phyloP scores from a whole-genome alignment of 1,140 invertebrate species.

The Bombus affinis region DNA sequence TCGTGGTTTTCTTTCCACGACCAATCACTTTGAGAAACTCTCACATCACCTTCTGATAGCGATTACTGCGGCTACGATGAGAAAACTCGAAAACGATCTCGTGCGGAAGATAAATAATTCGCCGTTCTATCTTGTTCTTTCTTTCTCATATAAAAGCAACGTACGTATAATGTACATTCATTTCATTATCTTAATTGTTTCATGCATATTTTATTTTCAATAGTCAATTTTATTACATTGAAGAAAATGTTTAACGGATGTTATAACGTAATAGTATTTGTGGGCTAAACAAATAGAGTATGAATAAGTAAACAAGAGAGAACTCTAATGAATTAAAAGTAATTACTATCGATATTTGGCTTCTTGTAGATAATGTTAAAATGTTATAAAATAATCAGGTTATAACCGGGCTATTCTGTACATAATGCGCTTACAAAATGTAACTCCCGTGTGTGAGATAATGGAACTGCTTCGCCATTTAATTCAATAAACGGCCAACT shows the following conservation, averaged over 20 bases:
- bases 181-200: neutral
- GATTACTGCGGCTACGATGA: neutral
- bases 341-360: neutral
- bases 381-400: neutral
- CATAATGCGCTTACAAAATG: slow-evolving; percentile 7
- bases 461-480: slow-evolving; percentile 18
- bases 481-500: slow-evolving; percentile 27
- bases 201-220: neutral
- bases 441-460: slow-evolving; percentile 25
- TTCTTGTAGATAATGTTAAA: neutral
- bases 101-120: slow-evolving; percentile 8
- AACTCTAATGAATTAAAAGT: neutral
- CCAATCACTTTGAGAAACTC: slow-evolving; percentile 25
- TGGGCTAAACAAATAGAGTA: neutral
- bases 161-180: too few species aligned
- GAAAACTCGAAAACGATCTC: neutral
- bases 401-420: neutral
- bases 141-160: neutral
- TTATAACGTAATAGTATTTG: neutral
- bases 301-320: neutral
- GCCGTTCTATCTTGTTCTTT: neutral
- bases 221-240: neutral
- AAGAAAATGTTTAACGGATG: neutral
- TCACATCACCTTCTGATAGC: slow-evolving; percentile 7
- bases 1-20: neutral